A percentile compares a stretch with the other conserved stretches of the same genome.
These are phyloP conservation scores for Agriopis aurantiaria DNA, from an alignment of 2,888 invertebrate species.

Conservation along the genomic window DNA sequence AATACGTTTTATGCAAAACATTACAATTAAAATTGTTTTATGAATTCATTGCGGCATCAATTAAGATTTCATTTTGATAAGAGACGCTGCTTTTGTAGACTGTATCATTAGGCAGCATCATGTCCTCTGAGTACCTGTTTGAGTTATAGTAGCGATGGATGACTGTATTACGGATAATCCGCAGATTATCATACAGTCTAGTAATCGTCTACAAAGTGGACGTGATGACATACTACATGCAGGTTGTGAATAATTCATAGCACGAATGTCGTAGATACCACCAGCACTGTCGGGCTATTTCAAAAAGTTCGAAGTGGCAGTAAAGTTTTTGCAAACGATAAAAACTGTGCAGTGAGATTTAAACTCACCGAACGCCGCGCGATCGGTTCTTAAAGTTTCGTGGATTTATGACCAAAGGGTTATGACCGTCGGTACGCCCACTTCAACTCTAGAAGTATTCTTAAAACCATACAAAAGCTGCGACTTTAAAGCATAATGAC, in stretches of 20 bases:
- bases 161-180: constrained; percentile 48
- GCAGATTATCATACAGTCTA: constrained; percentile 44
- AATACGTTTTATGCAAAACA: constrained; percentile 76
- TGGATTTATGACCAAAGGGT: constrained; percentile 63
- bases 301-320: constrained; percentile 45
- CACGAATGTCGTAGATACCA: constrained; percentile 32
- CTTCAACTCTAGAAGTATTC: constrained; percentile 49
- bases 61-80: constrained; percentile 84
- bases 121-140: constrained; percentile 55
- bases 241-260: constrained; percentile 38
- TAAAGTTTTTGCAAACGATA: constrained; percentile 64
- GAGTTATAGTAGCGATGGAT: constrained; percentile 61
- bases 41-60: constrained; percentile 75
- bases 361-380: constrained; percentile 54
- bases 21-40: constrained; percentile 82
- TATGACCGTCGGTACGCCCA: constrained; percentile 59
- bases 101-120: constrained; percentile 70
- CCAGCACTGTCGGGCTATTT: constrained; percentile 26
- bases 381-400: constrained; percentile 53
- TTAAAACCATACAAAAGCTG: constrained; percentile 50
- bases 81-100: constrained; percentile 66
- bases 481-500: constrained; percentile 43
- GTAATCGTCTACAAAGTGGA: constrained; percentile 47
- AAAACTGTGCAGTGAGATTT: constrained; percentile 61
- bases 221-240: constrained; percentile 39